These are phyloP conservation scores for Rhabdomys pumilio DNA, from an alignment of 2,797 vertebrate species.

Conservation along the genomic window DNA sequence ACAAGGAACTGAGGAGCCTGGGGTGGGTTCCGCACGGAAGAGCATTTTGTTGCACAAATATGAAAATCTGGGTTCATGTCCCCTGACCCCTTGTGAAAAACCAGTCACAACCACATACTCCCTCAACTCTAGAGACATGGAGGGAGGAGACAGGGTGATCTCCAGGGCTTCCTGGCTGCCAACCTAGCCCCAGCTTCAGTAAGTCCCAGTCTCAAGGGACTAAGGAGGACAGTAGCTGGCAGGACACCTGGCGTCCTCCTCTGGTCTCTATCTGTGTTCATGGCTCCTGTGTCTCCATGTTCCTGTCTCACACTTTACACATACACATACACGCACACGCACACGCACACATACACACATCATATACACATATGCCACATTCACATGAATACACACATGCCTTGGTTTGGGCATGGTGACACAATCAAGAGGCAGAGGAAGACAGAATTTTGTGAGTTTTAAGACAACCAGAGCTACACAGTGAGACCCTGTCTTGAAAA, in stretches of 20 bases:
- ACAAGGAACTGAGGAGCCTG: background rate
- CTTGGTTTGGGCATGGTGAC: background rate
- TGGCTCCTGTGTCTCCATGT: background rate
- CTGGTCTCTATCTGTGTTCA: background rate
- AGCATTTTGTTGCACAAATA: background rate
- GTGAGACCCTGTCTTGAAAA: background rate
- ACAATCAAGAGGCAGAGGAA: background rate
- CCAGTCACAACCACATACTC: background rate
- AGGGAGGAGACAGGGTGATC: rapidly evolving
- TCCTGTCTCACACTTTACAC: background rate
- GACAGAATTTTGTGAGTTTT: background rate
- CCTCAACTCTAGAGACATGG: background rate
- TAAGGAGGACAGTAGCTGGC: background rate
- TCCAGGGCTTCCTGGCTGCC: background rate
- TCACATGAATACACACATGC: background rate
- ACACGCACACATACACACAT: background rate
- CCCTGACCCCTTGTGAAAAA: background rate
- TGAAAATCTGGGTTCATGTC: background rate
- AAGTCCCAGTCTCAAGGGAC: background rate
- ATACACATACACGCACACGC: background rate
- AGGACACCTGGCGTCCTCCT: background rate
- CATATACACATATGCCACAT: too few relatives aligned
- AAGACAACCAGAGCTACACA: background rate
- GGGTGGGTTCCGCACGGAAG: background rate
- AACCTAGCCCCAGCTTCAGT: background rate